These are phyloP conservation scores for Cyrtonyx montezumae DNA, from an alignment of 2,113 vertebrate species.

Conservation along the genomic window DNA sequence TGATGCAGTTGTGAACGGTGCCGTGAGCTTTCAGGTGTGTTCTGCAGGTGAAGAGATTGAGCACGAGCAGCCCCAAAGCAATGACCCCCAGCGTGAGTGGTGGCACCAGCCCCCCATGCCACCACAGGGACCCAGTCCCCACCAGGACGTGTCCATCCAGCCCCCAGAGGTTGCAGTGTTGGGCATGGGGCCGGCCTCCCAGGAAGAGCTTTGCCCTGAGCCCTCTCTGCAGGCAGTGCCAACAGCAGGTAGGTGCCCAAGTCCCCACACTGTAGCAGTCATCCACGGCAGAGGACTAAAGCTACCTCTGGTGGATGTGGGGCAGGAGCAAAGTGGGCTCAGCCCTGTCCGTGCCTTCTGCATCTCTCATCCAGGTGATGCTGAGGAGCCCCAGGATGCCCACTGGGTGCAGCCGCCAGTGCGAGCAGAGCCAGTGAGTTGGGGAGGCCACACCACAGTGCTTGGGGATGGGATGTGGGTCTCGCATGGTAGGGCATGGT, in stretches of 20 bases:
- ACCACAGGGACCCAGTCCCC: neutral
- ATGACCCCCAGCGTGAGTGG: neutral
- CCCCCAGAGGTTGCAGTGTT: rapidly evolving
- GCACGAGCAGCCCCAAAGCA: neutral
- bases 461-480: rapidly evolving
- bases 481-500: rapidly evolving
- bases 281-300: neutral
- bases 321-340: neutral
- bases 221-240: neutral
- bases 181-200: rapidly evolving
- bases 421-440: conserved; percentile 63
- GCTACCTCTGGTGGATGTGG: neutral
- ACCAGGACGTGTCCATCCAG: rapidly evolving
- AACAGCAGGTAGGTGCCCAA: conserved; percentile 19
- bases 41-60: conserved; percentile 2
- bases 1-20: rapidly evolving
- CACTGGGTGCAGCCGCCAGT: neutral
- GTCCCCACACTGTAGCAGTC: neutral
- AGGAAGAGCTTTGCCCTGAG: neutral
- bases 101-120: neutral
- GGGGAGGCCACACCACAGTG: neutral
- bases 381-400: neutral
- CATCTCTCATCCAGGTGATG: conserved; percentile 43
- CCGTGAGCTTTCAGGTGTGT: neutral
- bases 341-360: neutral